Base-by-base conservation (phyloP, 1,140 invertebrate species). In the Littorina saxatilis region DNA sequence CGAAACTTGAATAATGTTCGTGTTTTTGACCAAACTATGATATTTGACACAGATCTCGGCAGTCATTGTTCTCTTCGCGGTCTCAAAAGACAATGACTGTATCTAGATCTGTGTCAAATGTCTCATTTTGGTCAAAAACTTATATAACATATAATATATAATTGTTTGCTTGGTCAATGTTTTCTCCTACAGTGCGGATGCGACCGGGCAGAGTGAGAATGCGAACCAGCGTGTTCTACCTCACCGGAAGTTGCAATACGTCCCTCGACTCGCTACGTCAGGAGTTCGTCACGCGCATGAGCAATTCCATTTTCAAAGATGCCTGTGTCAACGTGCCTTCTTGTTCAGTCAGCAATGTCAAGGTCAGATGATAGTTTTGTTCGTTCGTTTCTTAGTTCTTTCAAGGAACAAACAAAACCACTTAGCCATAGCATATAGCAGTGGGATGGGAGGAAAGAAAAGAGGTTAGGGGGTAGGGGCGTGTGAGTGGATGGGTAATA, bases 271-370 rank as follows among this genome's bases (percentile, higher is more conserved):
- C 29, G 4, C 29, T 68, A 11, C 63, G 63, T 35, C 63, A 37
- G 29, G 7, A 37, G 5, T 68, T 27, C 35, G 29, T 68, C 63
- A 37, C 63, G 29, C 29, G 63, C 7, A 68, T 68, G 20, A 68
- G 35, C 63, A 68, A 27, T 37, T 68, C 63, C 9, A 32, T 37
- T 35, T 68, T 68, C 63, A 68, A 68, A 68, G 63, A 68, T 35
- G 63, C 63, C 35, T 68, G 63, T 27, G 63, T 68, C 15, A 32
- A 68, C 20, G 63, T 68, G n/a, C 63, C 63, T 7, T 68, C 63
- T 27, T 68, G 63, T 32, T 7, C 35, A 0, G 63, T 20, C 29
- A 37, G 35, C 29, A 68, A 68, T 32, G 29, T 68, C n/a, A n/a
- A n/a, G n/a, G n/a, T 32, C 7, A 68, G 63, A 32, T 68, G 35